Percentiles rank a stretch among this genome's conserved stretches.
These are phyloP conservation scores for Caenorhabditis remanei DNA, from an alignment of 1,140 invertebrate genomes.

Conservation along the genomic window DNA sequence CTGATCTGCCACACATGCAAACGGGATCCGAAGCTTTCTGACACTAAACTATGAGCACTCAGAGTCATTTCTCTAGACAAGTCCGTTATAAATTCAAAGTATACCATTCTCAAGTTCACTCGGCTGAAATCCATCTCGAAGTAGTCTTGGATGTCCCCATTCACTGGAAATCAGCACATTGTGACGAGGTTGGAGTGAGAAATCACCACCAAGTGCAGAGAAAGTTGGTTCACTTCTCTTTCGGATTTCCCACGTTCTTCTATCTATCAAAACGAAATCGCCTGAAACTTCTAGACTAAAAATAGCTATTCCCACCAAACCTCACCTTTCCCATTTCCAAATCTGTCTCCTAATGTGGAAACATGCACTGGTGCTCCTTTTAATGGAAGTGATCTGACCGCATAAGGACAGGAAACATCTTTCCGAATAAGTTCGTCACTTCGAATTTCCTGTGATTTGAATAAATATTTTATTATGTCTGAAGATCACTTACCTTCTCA, in stretches of 20 bases:
- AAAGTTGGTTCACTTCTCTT: constrained; percentile 25
- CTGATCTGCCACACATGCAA: constrained; percentile 62
- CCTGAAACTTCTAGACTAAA: constrained; percentile 20
- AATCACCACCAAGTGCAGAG: constrained; percentile 60
- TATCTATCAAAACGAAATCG: constrained; percentile 57
- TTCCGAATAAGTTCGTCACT: constrained; percentile 31
- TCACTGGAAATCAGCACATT: constrained; percentile 61
- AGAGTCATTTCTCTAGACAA: background rate
- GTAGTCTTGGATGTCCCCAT: constrained; percentile 55
- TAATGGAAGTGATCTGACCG: constrained; percentile 59
- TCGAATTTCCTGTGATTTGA: constrained; percentile 56
- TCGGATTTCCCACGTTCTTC: constrained; percentile 37
- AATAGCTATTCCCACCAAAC: background rate
- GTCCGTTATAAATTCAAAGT: background rate
- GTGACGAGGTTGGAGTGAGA: constrained; percentile 61
- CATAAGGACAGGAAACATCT: constrained; percentile 59
- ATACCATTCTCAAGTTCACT: constrained; percentile 61
- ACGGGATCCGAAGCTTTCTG: constrained; percentile 61
- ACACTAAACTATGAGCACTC: constrained; percentile 54
- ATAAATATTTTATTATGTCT: background rate
- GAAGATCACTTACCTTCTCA: constrained; percentile 59
- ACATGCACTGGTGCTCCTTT: constrained; percentile 63
- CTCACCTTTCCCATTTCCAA: constrained; percentile 62
- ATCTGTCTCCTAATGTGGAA: constrained; percentile 62
- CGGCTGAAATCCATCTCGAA: constrained; percentile 42